Evolutionary conservation across 2,888 invertebrate genomes (phyloP).

Genomic region (Drosophila vallismaia): DNA sequence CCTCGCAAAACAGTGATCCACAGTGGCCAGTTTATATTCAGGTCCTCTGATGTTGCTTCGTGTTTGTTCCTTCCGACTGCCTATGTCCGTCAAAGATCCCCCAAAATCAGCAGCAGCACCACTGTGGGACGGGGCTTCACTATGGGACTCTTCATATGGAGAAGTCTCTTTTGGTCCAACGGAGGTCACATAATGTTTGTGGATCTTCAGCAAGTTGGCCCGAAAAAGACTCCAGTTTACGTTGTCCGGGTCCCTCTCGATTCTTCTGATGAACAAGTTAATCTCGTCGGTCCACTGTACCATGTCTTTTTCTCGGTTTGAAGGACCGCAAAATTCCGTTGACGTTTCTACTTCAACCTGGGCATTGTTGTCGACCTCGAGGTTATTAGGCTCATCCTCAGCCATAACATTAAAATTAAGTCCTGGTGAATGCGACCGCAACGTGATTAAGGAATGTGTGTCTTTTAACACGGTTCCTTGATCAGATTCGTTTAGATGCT

Average conservation of each 20-base stretch:
- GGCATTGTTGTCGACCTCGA: background rate
- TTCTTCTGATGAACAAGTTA: constrained; percentile 24
- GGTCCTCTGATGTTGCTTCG: constrained; percentile 10
- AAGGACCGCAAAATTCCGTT: background rate
- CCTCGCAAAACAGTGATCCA: constrained; percentile 25
- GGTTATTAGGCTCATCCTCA: background rate
- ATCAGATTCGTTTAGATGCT: background rate
- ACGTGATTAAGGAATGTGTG: background rate
- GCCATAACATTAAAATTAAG: background rate
- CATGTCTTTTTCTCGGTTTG: background rate
- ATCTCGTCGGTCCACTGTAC: constrained; percentile 11
- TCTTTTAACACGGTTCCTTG: background rate
- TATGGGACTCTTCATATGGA: background rate
- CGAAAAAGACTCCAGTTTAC: constrained; percentile 51
- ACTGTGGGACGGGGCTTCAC: background rate
- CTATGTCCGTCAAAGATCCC: background rate
- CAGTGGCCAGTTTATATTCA: constrained; percentile 26
- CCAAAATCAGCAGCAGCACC: background rate
- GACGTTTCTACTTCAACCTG: background rate
- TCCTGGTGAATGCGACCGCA: background rate
- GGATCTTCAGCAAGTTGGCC: constrained; percentile 43
- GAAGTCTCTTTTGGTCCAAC: too few species aligned
- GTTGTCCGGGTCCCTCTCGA: constrained; percentile 24
- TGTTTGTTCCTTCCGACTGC: background rate
- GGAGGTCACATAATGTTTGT: constrained; percentile 34